These are phyloP conservation scores for Blastobasis adustella DNA, from an alignment of 2,888 invertebrate species.

Conservation along the genomic window DNA sequence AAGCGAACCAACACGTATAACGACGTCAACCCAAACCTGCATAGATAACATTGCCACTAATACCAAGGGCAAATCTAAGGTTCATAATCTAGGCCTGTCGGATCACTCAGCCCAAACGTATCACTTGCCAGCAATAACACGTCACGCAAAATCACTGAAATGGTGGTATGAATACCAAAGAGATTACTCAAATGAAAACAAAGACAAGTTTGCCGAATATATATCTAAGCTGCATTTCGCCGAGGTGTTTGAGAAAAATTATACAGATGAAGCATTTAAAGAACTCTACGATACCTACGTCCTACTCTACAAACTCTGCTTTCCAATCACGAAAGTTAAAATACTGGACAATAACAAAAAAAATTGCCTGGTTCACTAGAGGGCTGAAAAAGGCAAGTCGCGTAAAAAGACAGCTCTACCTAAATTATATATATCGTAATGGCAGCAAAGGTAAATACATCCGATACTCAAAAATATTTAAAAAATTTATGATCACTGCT, in stretches of 20 bases:
- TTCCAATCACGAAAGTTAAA: not conserved
- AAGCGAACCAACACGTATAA: not conserved
- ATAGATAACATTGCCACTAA: slow-evolving; percentile 1
- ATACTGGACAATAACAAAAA: too few species aligned
- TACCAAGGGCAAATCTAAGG: not conserved
- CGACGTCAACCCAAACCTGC: not conserved
- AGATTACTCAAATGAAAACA: not conserved
- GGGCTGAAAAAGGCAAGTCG: not conserved
- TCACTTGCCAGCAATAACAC: not conserved
- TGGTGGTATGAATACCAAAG: slow-evolving; percentile 1
- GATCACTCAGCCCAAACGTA: slow-evolving; percentile 1
- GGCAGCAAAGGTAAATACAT: not conserved
- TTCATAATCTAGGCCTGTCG: not conserved
- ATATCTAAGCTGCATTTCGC: not conserved
- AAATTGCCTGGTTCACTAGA: not conserved
- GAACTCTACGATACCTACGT: not conserved
- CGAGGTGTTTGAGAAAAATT: not conserved
- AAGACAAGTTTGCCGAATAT: not conserved
- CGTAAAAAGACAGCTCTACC: not conserved
- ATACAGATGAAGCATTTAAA: not conserved
- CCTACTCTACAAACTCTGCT: not conserved
- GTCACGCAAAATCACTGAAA: not conserved
- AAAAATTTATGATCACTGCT: not conserved
- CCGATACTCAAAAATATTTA: not conserved
- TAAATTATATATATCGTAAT: not conserved